Base-by-base conservation (phyloP, 2,797 vertebrate species). In the Phylloscopus collybita region DNA sequence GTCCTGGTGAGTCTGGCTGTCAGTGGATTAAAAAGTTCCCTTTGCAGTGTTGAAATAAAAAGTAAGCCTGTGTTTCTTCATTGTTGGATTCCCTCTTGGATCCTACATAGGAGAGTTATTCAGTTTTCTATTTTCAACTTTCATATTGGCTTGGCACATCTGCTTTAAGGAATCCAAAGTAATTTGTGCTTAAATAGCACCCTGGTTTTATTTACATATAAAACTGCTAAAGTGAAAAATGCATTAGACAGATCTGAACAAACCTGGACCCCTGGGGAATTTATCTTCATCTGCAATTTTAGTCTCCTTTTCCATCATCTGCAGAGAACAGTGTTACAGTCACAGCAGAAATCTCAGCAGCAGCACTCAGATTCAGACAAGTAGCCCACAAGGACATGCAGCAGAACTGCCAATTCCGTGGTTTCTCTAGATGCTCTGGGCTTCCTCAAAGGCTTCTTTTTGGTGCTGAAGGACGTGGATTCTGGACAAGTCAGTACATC, bases 171-270 rank as follows among this genome's bases (percentile, higher is more conserved):
- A 88, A 78, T 85, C 50, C 42, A 17, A 65, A 74, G 42, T 61
- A 85, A 71, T 90, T 80, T 80, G 40, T 42, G 49, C 79, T 91
- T 91, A 64, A 94, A 91, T 54, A 73, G 17, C 57, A 88, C 20
- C 25, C 26, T 80, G 19, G 19, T 78, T 91, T 92, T 95, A 62
- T 92, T 91, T 93, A 82, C 45, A 61, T 60, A 44, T 50, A 67
- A 80, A 93, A 74, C 69, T 74, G 50, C 65, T 80, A 26, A 87
- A 92, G 79, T 66, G 36, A 87, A 85, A 92, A 92, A 80, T 53
- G 27, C 23, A 27, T 93, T 76, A 90, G 71, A 72, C 18, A 87
- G 57, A 47, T 57, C 45, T 49, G 70, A 88, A 92, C 50, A 65
- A 78, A 47, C n/a, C 61, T 2, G 2, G 19, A 44, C n/a, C 57